Evolutionary conservation across 2,888 invertebrate genomes (phyloP).

Genomic region (Escarpia spicata): DNA sequence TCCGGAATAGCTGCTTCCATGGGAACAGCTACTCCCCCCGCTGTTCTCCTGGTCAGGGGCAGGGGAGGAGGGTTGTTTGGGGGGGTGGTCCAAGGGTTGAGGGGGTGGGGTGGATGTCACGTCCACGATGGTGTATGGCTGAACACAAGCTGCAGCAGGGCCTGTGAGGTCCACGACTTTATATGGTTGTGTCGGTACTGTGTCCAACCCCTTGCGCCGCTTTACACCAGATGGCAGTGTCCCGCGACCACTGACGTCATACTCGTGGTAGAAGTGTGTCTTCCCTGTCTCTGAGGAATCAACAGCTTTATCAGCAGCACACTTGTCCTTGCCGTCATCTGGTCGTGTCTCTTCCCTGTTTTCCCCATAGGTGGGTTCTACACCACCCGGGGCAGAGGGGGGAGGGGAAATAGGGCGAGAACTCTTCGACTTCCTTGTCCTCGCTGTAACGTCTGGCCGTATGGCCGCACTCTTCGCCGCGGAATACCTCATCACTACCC

Average conservation of each 20-base stretch:
- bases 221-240: not conserved
- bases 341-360: not conserved
- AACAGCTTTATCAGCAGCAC: not conserved
- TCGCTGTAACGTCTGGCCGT: not conserved
- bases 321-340: not conserved
- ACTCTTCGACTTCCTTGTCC: not conserved
- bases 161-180: not conserved
- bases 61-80: not conserved
- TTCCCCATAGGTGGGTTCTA: not conserved
- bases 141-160: not conserved
- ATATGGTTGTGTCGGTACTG: not conserved
- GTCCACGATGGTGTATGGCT: constrained; percentile 36
- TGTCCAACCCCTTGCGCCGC: not conserved
- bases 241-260: not conserved
- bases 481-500: not conserved
- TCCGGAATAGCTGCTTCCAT: not conserved
- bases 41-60: not conserved
- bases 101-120: constrained; percentile 21
- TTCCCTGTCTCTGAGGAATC: not conserved
- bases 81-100: not conserved
- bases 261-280: not conserved
- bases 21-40: not conserved
- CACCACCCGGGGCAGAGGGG: not conserved
- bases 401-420: not conserved
- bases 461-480: not conserved